Percentiles rank a stretch among this genome's conserved stretches.
These are phyloP conservation scores for Dinomys branickii DNA, from an alignment of 2,113 vertebrate genomes.

Conservation along the genomic window DNA sequence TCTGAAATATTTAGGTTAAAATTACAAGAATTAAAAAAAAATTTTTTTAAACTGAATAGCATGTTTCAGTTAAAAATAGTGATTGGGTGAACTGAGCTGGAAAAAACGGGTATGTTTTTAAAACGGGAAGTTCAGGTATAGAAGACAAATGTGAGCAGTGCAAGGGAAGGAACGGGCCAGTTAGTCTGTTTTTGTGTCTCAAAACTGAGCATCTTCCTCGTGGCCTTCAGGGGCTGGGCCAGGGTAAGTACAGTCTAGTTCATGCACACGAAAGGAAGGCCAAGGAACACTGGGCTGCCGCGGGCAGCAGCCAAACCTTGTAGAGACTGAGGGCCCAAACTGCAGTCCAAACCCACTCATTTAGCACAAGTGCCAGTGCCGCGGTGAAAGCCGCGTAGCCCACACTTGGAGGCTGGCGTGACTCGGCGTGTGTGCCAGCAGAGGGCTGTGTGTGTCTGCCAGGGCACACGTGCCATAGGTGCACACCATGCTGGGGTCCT, in stretches of 20 bases:
- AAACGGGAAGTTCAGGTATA: conserved; percentile 20
- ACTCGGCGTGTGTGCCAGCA: not conserved
- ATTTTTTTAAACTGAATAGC: not conserved
- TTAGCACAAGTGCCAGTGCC: not conserved
- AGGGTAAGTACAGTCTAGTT: not conserved
- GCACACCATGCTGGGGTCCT: not conserved
- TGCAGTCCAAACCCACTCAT: not conserved
- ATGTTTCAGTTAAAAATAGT: not conserved
- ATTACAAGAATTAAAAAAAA: not conserved
- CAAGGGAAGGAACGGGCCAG: not conserved
- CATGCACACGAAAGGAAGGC: not conserved
- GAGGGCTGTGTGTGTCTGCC: not conserved
- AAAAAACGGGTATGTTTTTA: conserved; percentile 27
- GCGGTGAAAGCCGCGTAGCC: not conserved
- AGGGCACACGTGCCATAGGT: not conserved
- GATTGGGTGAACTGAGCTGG: not conserved
- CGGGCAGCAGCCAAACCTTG: not conserved
- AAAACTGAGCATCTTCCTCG: not conserved
- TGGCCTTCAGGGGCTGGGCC: not conserved
- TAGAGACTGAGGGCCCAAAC: not conserved
- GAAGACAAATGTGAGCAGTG: not conserved
- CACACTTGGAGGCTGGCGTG: not conserved
- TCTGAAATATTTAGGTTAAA: conserved; percentile 54
- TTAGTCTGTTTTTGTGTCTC: not conserved
- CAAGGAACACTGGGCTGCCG: not conserved